Conservation (phyloP, 2,888 invertebrate genomes). For the Conistra vaccinii region DNA sequence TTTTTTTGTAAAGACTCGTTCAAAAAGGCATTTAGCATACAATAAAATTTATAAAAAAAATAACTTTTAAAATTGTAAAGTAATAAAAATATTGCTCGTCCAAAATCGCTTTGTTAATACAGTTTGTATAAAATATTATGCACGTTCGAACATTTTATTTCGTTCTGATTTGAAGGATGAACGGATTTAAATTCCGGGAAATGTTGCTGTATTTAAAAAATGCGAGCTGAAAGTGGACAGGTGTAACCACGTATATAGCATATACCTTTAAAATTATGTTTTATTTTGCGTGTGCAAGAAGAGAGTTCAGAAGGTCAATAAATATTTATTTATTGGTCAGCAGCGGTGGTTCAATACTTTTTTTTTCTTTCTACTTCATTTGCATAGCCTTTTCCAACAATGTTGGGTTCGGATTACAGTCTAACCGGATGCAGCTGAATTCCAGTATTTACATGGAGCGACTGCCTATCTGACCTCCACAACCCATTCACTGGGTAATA, state of each 20-base stretch:
- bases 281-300: constrained; percentile 18
- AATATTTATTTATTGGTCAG: too few species aligned
- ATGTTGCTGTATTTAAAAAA: constrained; percentile 45
- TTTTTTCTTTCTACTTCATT: too few species aligned
- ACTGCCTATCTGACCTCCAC: too few species aligned
- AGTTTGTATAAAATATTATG: constrained; percentile 20
- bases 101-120: constrained; percentile 16
- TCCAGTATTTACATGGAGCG: too few species aligned
- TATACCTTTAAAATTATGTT: constrained; percentile 40
- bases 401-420: too few species aligned
- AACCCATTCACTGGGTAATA: too few species aligned
- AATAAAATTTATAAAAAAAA: constrained; percentile 3
- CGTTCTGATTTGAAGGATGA: constrained; percentile 38
- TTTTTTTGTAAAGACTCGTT: neutral
- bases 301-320: constrained; percentile 34
- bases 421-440: too few species aligned
- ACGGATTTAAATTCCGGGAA: constrained; percentile 32
- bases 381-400: too few species aligned
- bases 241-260: constrained; percentile 49
- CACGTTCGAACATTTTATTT: constrained; percentile 34
- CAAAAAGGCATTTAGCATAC: neutral
- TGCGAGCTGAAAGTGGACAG: constrained; percentile 40
- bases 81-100: neutral
- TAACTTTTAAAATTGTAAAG: neutral
- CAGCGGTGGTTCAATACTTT: too few species aligned